Evolutionary conservation across 2,113 vertebrate species (phyloP), one percentile per base, ranked within the genome.

Genomic region (Eolophus roseicapilla): DNA sequence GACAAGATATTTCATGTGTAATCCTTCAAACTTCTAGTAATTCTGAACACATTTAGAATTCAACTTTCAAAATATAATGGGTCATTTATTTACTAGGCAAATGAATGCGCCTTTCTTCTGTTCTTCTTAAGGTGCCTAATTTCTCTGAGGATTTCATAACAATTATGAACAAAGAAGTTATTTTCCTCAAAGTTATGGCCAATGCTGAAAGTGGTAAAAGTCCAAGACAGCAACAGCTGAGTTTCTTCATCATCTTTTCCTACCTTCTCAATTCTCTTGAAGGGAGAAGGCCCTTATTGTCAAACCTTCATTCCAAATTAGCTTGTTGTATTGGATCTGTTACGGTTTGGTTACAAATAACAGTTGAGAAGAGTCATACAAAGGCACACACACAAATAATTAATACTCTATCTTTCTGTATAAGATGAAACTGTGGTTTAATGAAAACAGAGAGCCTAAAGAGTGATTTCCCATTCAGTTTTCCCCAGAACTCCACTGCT

Each of bases 31-130:
- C 2, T 67, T 50, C 8, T 4, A 50, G 8, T 4, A 81, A 11
- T 65, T 91, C 35, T 39, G 8, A 68, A 35, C 5, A n/a, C 15
- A 31, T 7, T 64, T 62, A 29, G 3, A 92, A 33, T 31, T 73
- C 17, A 52, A 24, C 8, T 9, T 86, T 50, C 16, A 65, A 69
- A 57, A 7, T 31, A 50, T 7, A 29, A 18, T 6, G 4, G 7
- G 37, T 52, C 0, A 18, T 46, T 78, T 73, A 35, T 50, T 77
- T 77, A 64, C 4, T 35, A 23, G 31, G 24, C 24, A 63, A 63
- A 55, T 33, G 28, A 57, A 57, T 17, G 1, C 1, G 2, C 27
- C 0, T 6, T 33, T 52, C 55, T 74, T 3, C 6, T 46, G 2
- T 74, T 75, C 1, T 39, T 92, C 80, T 28, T 43, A 28, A 44